Evolutionary conservation across 2,797 vertebrate genomes (phyloP), one percentile per base, ranked within the genome.

Genomic region (Petrocephalus sullivani): DNA sequence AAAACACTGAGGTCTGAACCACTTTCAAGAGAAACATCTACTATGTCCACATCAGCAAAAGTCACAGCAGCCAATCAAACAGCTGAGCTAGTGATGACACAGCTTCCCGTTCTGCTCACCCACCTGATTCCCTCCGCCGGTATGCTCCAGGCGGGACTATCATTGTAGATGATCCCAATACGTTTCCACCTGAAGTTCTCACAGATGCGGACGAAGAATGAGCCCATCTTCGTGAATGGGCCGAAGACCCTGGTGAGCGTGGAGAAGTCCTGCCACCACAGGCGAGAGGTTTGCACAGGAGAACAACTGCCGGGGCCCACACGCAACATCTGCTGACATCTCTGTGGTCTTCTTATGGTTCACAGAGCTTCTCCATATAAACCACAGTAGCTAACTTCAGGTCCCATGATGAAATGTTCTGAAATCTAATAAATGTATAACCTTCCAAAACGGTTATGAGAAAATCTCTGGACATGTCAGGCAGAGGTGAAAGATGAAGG

Each of bases 201-300:
- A 88, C 92, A 93, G 88, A 92, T 92, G 89, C 89, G 90, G 3
- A 92, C 91, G 16, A 92, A 92, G 67, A 92, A 92, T 46, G 85
- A 86, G 16, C 91, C 92, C 89, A 92, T 90, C 89, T 92, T 92
- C 3, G 92, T 92, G 81, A 92, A 93, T 28, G 91, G 90, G 0
- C 91, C 91, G 2, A 92, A 92, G 82, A 92, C 91, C 82, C 91
- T 90, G 41, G 91, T 92, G 85, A 92, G 87, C 21, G 91, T 92
- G 0, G 90, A 91, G 60, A 90, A 92, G 1, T 88, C 91, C 92
- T 93, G 56, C 54, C 6, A 8, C 28, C 57, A 61, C 19, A 53
- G 28, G 23, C 4, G 12, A 78, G 46, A 81, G 19, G 14, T 46
- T 81, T n/a, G 16, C 71, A 78, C 41, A 19, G 75, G 41, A 37